Evolutionary conservation across 2,888 invertebrate genomes (phyloP), one percentile per base, ranked within the genome.

Genomic region (Morpho achilles): DNA sequence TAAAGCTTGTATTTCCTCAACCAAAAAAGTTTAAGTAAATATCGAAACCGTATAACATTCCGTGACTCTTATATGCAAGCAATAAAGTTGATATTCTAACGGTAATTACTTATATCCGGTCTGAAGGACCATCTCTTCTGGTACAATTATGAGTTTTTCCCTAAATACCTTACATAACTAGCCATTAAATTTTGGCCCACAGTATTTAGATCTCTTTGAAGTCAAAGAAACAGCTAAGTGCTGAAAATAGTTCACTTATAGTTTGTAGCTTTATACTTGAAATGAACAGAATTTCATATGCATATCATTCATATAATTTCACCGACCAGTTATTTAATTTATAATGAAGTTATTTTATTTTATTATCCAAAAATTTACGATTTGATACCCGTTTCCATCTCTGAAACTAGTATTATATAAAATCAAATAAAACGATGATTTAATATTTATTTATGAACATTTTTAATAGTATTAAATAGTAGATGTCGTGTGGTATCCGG

Each of bases 61-160:
- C 3, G 8, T 43, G 8, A 43, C 9, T 9, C 42, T 43, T 43
- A 43, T 7, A 2, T 43, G 8, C 4, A 7, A 2, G 7, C 0
- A 5, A 46, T 41, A 53, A 32, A 40, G 40, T 8, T 53, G 9
- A 41, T 47, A 53, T 40, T 46, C 8, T 4, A 46, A 41, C 40
- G 40, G 40, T 8, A 52, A n/a, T 45, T 32, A 5, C 42, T 43
- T 3, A 43, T 9, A 43, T 43, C 42, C 9, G 45, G 8, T 10
- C 22, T 10, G 40, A 53, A 53, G 32, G 46, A 39, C 53, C 53
- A 53, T 40, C 39, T 16, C 53, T 46, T 9, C 46, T 8, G 9
- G 9, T 48, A 48, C 42, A 42, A 48, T 42, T 42, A 54, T 46
- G 47, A 54, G 47, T 41, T 54, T 53, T 53, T 53, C 46, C 40